Evolutionary conservation across 2,797 vertebrate species (phyloP).

Genomic region (Artibeus jamaicensis): DNA sequence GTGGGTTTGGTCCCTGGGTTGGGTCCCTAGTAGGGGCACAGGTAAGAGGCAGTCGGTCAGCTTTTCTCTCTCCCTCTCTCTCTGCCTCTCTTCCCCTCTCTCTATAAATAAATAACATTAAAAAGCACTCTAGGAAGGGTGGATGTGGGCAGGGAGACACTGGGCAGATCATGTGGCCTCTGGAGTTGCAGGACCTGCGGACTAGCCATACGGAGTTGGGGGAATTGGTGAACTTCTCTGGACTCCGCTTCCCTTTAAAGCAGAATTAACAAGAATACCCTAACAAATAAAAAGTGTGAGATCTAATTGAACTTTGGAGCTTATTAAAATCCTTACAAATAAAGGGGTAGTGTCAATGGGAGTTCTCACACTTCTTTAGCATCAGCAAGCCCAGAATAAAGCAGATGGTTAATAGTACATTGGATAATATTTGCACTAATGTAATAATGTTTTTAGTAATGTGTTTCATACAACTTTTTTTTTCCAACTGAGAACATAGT

Average conservation of each 20-base stretch:
- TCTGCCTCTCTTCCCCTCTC: not conserved
- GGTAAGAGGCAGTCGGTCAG: not conserved
- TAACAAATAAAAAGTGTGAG: slow-evolving; percentile 20
- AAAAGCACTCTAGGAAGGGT: not conserved
- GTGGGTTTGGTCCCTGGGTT: not conserved
- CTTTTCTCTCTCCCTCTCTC: not conserved
- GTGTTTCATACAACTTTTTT: not conserved
- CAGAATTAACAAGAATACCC: not conserved
- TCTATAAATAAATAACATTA: not conserved
- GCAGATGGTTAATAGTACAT: not conserved
- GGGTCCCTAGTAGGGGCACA: not conserved
- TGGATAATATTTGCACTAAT: not conserved
- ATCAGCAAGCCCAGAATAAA: not conserved
- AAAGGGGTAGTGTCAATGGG: not conserved
- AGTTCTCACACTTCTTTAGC: slow-evolving; percentile 4
- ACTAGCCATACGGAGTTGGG: slow-evolving; percentile 5
- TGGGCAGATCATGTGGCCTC: not conserved
- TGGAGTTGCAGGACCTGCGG: not conserved
- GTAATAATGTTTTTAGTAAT: not conserved
- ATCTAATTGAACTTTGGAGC: slow-evolving; percentile 1
- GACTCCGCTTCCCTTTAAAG: not conserved
- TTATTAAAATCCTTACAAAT: slow-evolving; percentile 29
- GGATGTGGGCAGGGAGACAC: not conserved
- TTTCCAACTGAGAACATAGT: not conserved
- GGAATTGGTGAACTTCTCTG: slow-evolving; percentile 10